Base-by-base conservation (phyloP, 2,888 invertebrate genomes). In the Erebia palarica region DNA sequence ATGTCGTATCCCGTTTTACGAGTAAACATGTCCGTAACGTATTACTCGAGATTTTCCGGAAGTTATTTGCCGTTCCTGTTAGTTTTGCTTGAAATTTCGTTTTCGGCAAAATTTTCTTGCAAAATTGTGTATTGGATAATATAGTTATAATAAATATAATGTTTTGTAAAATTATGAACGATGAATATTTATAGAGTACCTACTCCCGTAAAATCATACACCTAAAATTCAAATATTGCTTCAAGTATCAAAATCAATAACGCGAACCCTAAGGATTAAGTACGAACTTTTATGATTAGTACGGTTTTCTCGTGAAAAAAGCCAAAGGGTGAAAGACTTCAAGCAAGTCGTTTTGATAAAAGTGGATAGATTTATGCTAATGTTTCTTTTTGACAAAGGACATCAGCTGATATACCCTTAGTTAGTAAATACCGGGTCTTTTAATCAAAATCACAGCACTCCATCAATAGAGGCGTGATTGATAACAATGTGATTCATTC, bases 381-480 rank as follows among this genome's bases (percentile, higher is more conserved):
- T 60, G 18, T 63, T 44, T 44, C 44, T 5, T 14, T 47, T 49
- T 18, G 49, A 21, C 49, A 21, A 63, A 63, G 21, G 21, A 42
- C 42, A 11, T 36, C n/a, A 60, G 42, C 60, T 60, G 60, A 16
- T 44, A 44, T 63, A 14, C 44, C 18, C 18, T 11, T 11, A 14
- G 49, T 18, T 8, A 21, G 49, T 63, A 63, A 63, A 55, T 65
- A 65, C 13, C 11, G 55, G 58, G 67, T 67, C 27, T 59, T 67
- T 58, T 86, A 86, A 86, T 88, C 85, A 85, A 81, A 81, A 82
- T 80, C 80, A 77, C 76, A 81, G 79, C 78, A 81, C 84, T 89
- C 86, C 86, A 88, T 90, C 89, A 91, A 90, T 87, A 89, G 89
- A 86, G 42, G 86, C 85, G 89, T 92, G 91, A 92, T 91, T 89